Evolutionary conservation across 2,113 vertebrate genomes (phyloP).

Genomic region (Clupea harengus): DNA sequence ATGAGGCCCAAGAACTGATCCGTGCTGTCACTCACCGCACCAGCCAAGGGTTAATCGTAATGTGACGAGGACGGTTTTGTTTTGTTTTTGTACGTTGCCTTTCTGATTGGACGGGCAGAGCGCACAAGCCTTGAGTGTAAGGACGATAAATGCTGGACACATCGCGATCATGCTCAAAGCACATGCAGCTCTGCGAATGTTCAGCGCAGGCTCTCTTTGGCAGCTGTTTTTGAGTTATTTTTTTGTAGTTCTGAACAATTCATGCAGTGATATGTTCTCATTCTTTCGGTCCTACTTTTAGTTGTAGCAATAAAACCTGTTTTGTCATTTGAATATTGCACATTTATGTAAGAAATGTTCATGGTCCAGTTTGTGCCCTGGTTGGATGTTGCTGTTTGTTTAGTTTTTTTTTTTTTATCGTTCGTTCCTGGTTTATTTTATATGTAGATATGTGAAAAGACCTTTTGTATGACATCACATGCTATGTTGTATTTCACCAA

Average conservation of each 20-base stretch:
- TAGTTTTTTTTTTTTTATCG: not conserved
- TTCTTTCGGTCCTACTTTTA: conserved; percentile 21
- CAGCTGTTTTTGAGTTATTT: conserved; percentile 38
- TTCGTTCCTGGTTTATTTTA: not conserved
- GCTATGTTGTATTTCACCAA: not conserved
- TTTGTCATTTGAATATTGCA: not conserved
- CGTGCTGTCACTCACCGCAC: not conserved
- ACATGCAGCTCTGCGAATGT: not conserved
- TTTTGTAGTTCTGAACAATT: conserved; percentile 15
- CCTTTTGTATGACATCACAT: not conserved
- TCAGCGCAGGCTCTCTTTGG: conserved; percentile 19
- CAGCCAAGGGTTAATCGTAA: conserved; percentile 11
- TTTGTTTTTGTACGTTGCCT: conserved; percentile 28
- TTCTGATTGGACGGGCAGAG: conserved; percentile 2
- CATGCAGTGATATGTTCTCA: conserved; percentile 32
- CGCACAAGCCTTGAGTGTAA: not conserved
- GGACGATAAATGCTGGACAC: not conserved
- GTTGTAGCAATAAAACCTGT: conserved; percentile 55
- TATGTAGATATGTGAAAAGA: not conserved
- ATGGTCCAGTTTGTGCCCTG: not conserved
- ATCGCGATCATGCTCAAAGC: not conserved
- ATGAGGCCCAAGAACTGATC: not conserved
- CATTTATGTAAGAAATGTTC: not conserved
- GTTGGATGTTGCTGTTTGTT: no score
- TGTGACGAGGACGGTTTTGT: not conserved